phyloP scores from a whole-genome alignment of 1,140 invertebrate species.

The Holotrichia oblita region DNA sequence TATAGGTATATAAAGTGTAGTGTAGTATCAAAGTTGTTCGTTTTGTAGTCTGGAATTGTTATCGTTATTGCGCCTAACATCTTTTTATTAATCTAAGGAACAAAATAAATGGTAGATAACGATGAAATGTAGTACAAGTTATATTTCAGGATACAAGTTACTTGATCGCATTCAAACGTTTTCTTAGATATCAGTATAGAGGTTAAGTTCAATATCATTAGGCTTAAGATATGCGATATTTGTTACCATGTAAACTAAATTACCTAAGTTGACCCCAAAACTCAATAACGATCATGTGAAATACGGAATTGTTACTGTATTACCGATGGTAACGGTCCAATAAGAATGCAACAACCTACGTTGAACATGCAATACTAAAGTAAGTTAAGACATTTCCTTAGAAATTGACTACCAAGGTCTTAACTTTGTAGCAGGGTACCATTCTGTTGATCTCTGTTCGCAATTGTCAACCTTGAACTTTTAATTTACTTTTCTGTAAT shows the following conservation, averaged over 20 bases:
- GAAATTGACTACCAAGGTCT: constrained; percentile 27
- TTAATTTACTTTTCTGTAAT: constrained; percentile 35
- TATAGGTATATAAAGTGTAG: too few relatives aligned
- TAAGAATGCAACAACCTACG: neutral
- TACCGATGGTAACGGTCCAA: neutral
- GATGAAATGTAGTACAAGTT: too few relatives aligned
- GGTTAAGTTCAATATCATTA: constrained; percentile 23
- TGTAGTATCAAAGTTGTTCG: too few relatives aligned
- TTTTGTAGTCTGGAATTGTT: too few relatives aligned
- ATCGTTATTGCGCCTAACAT: too few relatives aligned
- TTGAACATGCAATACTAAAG: neutral
- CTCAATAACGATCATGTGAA: neutral
- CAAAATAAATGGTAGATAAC: too few relatives aligned
- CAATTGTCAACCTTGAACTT: constrained; percentile 11
- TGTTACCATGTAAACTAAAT: neutral
- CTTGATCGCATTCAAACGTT: too few relatives aligned
- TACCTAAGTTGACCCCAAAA: constrained; percentile 22
- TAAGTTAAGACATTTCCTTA: constrained; percentile 20
- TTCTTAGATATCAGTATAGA: neutral
- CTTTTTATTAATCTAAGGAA: too few relatives aligned
- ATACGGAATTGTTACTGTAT: neutral
- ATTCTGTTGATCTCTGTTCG: neutral
- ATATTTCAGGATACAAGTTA: too few relatives aligned
- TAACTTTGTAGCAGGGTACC: neutral
- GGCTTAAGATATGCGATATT: neutral